Conservation (phyloP, 30 jellyfish, hydroid and myxozoan species). For the Nemopilema nomurai region DNA sequence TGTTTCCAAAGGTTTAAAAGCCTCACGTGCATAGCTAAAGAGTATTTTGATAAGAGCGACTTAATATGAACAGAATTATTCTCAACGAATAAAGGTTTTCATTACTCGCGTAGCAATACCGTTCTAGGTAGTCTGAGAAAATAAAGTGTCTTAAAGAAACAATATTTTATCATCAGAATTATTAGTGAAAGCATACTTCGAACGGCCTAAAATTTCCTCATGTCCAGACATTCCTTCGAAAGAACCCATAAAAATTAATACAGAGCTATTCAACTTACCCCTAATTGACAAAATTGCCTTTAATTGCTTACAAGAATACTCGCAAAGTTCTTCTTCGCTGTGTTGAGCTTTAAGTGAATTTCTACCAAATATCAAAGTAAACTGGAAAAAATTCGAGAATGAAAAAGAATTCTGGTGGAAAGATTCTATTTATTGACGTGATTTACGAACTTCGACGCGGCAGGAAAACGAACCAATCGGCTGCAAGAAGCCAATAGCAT, state of each 20-base stretch:
- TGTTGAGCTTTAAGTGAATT: not conserved
- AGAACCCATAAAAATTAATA: no score
- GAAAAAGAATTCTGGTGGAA: not conserved
- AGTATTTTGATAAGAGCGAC: not conserved
- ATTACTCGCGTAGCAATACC: no score
- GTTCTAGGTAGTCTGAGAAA: no score
- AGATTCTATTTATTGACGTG: slow-evolving; percentile 56
- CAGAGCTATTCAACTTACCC: not conserved
- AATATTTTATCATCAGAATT: no score
- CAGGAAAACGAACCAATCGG: slow-evolving; percentile 36
- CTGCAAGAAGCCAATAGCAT: slow-evolving; percentile 12
- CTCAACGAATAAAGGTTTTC: not conserved
- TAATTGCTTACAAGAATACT: no score
- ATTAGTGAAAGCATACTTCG: not conserved
- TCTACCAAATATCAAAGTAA: not conserved
- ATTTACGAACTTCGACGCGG: slow-evolving; percentile 23
- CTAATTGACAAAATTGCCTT: no score
- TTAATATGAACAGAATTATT: no score
- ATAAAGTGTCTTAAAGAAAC: no score
- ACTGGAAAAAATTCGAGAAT: not conserved
- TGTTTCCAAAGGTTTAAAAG: no score
- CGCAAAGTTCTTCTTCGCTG: not conserved
- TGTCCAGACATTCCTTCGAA: not conserved
- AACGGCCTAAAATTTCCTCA: not conserved
- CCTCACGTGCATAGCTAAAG: no score